Percentiles rank a stretch among this genome's conserved stretches.
These are phyloP conservation scores for Esox lucius DNA, from an alignment of 2,797 vertebrate genomes.

Conservation along the genomic window DNA sequence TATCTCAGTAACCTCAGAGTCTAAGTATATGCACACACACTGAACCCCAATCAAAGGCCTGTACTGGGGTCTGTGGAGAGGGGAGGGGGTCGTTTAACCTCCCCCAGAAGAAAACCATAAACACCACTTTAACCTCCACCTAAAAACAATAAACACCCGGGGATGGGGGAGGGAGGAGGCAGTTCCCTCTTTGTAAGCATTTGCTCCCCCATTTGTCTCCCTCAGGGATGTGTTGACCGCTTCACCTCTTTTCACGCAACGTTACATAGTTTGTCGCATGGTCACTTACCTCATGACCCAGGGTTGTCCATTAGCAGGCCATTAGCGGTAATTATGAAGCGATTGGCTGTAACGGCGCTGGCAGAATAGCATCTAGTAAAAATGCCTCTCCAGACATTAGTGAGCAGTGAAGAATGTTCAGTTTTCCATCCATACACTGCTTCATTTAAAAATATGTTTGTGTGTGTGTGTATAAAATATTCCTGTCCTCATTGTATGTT, in stretches of 20 bases:
- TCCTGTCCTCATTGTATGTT: too few species aligned
- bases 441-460: too few species aligned
- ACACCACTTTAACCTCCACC: background rate
- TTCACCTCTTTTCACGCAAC: too few species aligned
- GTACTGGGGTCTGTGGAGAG: background rate
- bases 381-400: background rate
- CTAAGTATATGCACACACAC: background rate
- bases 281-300: background rate
- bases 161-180: background rate
- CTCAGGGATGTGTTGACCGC: background rate
- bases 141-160: background rate
- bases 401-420: background rate
- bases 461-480: too few species aligned
- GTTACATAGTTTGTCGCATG: background rate
- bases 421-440: too few species aligned
- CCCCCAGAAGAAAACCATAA: background rate
- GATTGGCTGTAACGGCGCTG: background rate
- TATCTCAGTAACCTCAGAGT: too few species aligned
- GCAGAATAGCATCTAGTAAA: background rate
- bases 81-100: background rate
- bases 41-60: constrained; percentile 7
- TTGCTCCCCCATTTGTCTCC: background rate
- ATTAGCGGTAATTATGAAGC: background rate
- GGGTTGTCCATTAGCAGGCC: background rate
- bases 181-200: background rate